These are phyloP conservation scores for Thamnophis sirtalis DNA, from an alignment of 2,113 vertebrate genomes.

Conservation along the genomic window DNA sequence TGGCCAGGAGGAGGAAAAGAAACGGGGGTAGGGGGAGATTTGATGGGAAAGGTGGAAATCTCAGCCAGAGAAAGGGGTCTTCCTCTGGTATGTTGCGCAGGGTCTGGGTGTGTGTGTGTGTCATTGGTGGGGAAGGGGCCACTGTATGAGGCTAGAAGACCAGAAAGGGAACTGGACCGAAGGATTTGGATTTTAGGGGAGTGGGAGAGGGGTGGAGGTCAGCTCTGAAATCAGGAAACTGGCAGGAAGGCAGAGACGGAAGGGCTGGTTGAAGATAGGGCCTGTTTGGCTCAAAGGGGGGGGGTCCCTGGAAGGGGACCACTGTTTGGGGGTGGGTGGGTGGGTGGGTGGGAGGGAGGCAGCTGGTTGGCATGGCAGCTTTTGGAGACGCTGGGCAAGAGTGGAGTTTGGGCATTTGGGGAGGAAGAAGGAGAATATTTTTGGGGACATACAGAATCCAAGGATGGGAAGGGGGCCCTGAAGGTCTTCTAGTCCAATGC, in stretches of 20 bases:
- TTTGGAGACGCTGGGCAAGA: not conserved
- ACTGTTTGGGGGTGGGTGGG: not conserved
- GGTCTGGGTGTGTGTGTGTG: not conserved
- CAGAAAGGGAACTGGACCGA: no score
- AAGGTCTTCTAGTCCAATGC: not conserved
- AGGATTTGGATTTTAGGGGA: fast-evolving
- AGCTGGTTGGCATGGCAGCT: not conserved
- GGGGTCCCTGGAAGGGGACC: not conserved
- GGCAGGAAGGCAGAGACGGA: not conserved
- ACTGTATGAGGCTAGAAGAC: not conserved
- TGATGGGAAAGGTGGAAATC: not conserved
- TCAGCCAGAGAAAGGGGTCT: not conserved
- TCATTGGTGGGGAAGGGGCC: not conserved
- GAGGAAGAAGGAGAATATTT: not conserved
- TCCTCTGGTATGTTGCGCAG: not conserved
- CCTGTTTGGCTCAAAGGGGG: not conserved
- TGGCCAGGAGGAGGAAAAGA: not conserved
- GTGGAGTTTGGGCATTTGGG: not conserved
- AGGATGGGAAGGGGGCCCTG: no score
- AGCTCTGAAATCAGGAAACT: not conserved
- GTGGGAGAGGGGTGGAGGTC: no score
- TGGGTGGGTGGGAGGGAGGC: not conserved
- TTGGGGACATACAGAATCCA: not conserved
- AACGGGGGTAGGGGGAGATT: fast-evolving
- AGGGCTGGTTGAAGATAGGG: not conserved